A percentile compares a stretch with the other conserved stretches of the same genome.
phyloP scores from a whole-genome alignment of 2,797 vertebrate species.

The Falco berigora region DNA sequence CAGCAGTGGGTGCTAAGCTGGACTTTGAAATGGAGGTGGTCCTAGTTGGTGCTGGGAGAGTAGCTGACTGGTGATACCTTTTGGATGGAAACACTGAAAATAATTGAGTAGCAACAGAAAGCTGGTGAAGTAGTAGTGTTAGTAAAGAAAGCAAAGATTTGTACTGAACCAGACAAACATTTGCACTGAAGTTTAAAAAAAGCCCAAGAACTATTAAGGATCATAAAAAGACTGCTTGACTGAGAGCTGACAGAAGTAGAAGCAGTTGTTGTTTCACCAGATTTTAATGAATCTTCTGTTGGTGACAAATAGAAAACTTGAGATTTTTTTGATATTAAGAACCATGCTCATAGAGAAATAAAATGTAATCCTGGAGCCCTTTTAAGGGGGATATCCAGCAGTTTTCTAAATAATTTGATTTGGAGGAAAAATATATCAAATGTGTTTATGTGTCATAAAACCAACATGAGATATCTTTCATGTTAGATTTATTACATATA shows the following conservation, averaged over 20 bases:
- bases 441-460: conserved; percentile 19
- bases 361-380: neutral
- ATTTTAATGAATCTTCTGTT: conserved; percentile 11
- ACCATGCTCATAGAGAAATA: neutral
- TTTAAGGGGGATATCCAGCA: neutral
- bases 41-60: neutral
- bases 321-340: neutral
- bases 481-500: conserved; percentile 12
- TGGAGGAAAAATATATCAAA: conserved; percentile 13
- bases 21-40: neutral
- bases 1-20: neutral
- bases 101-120: neutral
- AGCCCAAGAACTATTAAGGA: neutral
- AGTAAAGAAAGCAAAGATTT: neutral
- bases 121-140: neutral
- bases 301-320: neutral
- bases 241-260: neutral
- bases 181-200: neutral
- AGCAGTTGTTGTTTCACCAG: neutral
- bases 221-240: neutral
- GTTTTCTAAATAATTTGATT: conserved; percentile 5
- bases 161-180: neutral
- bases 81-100: neutral
- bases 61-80: neutral
- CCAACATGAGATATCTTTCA: neutral